Base-by-base conservation (phyloP, 2,888 invertebrate species). In the Drosophila limbata region DNA sequence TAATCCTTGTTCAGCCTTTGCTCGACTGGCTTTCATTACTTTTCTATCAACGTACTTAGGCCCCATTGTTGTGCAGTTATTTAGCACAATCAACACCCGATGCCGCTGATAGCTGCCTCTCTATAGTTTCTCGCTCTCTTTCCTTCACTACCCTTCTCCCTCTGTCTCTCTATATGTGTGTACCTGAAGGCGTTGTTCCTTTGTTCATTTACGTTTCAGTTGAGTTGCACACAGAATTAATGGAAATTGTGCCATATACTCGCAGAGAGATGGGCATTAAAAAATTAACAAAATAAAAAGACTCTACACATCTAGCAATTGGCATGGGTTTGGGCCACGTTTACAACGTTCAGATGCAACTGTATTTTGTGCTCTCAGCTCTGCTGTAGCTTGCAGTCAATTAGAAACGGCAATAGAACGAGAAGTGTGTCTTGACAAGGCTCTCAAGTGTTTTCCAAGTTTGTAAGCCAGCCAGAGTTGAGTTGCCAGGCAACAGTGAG, bases 11-110 rank as follows among this genome's bases (percentile, higher is more conserved):
- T 47, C 50, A 19, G 40, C 13, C 21, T 25, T 13, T 33, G 19
- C 55, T 51, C 63, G 73, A 61, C 65, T 69, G 72, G 66, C 73
- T 88, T 84, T 84, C 84, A 84, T 84, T 84, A 84, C 88, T 84
- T 84, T 84, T 84, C 84, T 88, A 84, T 88, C 88, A 84, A 88
- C 88, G 84, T 88, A 84, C 84, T 84, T 84, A 84, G 83, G 80
- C 83, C 44, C 85, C 73, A 88, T 84, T 84, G 88, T 84, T 84
- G 88, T 81, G 84, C 88, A 84, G 84, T 84, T 84, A 84, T 88
- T 84, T 84, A 84, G 84, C 79, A 81, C 84, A 84, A 84, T 84
- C 84, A 84, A 84, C 84, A 85, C 88, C 77, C 89, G 84, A 73
- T 78, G 81, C 84, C 72, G 72, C 78, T 71, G 84, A 84, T 82